Base-by-base conservation (phyloP, 2,797 vertebrate genomes). In the Pangasius mekongensis region DNA sequence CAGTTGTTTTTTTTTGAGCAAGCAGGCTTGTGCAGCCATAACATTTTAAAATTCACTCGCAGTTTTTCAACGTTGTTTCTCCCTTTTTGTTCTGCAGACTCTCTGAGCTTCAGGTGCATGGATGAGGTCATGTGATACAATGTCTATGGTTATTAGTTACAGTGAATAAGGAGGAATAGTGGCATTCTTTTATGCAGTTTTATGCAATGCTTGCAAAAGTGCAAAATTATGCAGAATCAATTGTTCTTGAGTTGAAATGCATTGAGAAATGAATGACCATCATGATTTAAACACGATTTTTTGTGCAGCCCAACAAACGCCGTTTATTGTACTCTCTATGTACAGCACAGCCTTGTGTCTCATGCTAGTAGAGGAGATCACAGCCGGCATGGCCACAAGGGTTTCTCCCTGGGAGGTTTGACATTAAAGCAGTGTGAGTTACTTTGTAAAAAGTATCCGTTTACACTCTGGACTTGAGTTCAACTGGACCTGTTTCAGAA, bases 401-500 rank as follows among this genome's bases (percentile, higher is more conserved):
- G 39, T 83, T 56, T 84, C 67, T 16, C 11, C 54, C 73, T 87
- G 85, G 85, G 88, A 87, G 81, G 73, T 89, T 84, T 87, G 64
- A 85, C 82, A 89, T 87, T 83, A 89, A 89, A 81, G 76, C 66
- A 81, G 66, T 24, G 43, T 9, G 43, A 66, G 83, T 73, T 85
- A 81, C 84, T 86, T 74, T 89, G 78, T 83, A 86, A 89, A 85
- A 88, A 86, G 67, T 47, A 86, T 88, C 67, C 30, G 66, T 86
- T 89, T 88, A 87, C 86, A 83, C 84, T 86, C 67, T 86, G 89
- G 84, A 89, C 66, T 66, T 22, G n/a, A 73, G 78, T 88, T 88
- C 81, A 86, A 78, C 80, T 88, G 84, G 87, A 67, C 76, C 85
- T 27, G 85, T 43, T 89, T 87, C 87, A 83, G 87, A 90, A 88